Conservation (phyloP, 2,888 invertebrate genomes). For the Podotricha telesiphe region DNA sequence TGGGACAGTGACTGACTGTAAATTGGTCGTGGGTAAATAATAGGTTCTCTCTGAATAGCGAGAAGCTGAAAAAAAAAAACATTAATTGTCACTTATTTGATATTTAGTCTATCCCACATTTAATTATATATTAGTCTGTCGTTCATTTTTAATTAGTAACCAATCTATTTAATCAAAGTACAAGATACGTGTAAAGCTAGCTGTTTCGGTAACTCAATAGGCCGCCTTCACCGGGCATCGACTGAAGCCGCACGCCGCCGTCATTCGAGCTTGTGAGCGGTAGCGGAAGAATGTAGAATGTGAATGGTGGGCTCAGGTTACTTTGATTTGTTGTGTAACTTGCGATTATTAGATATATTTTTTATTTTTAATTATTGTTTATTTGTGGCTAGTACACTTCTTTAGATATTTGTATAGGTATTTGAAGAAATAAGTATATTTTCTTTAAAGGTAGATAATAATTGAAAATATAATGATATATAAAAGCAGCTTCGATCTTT, state of each 20-base stretch:
- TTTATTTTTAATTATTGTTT: not conserved
- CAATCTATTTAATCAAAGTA: constrained; percentile 24
- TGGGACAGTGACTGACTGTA: no score
- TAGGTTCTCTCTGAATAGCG: no score
- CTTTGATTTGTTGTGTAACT: constrained; percentile 28
- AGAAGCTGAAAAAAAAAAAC: no score
- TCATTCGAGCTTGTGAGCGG: constrained; percentile 34
- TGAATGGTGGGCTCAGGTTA: constrained; percentile 24
- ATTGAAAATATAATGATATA: no score
- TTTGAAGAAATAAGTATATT: no score
- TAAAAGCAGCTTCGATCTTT: no score
- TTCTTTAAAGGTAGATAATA: no score
- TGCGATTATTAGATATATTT: not conserved
- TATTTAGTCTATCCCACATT: no score
- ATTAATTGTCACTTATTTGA: not conserved
- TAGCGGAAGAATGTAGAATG: constrained; percentile 32
- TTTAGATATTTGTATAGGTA: no score
- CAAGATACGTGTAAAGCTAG: constrained; percentile 23
- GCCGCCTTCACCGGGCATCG: constrained; percentile 33
- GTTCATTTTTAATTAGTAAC: constrained; percentile 1
- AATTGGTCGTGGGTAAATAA: no score
- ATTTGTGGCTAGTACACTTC: no score
- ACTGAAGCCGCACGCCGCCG: constrained; percentile 42
- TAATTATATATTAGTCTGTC: not conserved
- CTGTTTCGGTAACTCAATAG: constrained; percentile 39